Conservation (phyloP, 2,888 invertebrate genomes). For the Lepidocyrtoides sp. region DNA sequence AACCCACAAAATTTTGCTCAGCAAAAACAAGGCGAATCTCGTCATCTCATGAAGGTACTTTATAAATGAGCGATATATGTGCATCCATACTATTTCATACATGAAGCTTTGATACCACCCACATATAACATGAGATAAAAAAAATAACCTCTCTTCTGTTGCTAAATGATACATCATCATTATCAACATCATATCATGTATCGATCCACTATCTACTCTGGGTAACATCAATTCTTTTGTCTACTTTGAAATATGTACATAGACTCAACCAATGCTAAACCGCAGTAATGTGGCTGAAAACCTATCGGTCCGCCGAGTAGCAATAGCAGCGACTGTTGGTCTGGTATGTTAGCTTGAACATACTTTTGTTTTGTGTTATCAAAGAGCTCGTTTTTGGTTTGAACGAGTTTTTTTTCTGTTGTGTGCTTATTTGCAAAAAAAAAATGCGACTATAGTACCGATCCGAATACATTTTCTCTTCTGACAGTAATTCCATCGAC, state of each 20-base stretch:
- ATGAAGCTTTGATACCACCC: too few relatives aligned
- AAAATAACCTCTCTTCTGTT: constrained; percentile 10
- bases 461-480: constrained; percentile 76
- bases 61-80: neutral
- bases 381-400: neutral
- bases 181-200: neutral
- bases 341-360: neutral
- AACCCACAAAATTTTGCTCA: too few relatives aligned
- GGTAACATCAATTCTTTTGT: neutral
- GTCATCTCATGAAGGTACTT: too few relatives aligned
- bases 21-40: too few relatives aligned
- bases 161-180: constrained; percentile 46
- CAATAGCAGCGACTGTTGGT: neutral
- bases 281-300: neutral
- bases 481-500: constrained; percentile 77
- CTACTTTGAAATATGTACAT: neutral
- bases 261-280: neutral
- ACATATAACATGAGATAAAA: neutral
- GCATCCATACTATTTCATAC: neutral
- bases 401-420: constrained; percentile 28
- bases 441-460: constrained; percentile 55
- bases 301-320: neutral
- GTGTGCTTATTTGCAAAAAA: constrained; percentile 43
- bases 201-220: neutral
- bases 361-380: neutral